Evolutionary conservation across 2,888 invertebrate genomes (phyloP), one percentile per base, ranked within the genome.

Genomic region (Meghimatium bilineatum): DNA sequence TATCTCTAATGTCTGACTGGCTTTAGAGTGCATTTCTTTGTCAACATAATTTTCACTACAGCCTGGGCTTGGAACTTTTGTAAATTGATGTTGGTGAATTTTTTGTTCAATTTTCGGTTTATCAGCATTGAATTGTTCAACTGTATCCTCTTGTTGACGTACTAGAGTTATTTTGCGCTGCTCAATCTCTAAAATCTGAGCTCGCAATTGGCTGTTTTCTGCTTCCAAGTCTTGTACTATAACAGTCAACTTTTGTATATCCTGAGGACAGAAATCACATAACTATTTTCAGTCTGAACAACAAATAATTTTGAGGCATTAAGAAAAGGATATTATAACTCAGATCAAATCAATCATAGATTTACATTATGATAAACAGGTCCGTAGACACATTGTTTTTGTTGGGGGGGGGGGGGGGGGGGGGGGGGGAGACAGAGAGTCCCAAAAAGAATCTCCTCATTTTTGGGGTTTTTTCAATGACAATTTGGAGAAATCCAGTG

Each of bases 151-250:
- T 44, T 72, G 71, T 67, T 79, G 83, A 32, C 44, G 71, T 20
- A 23, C 52, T 14, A 71, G 38, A 49, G 32, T n/a, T n/a, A 83
- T 1, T 44, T 79, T 82, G 32, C 77, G 56, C 26, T 69, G 49
- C 38, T 72, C 83, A 44, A 83, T 36, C 26, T 83, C 78, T 23
- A 69, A 34, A 38, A 83, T 52, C 44, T 83, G 76, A 52, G 72
- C 78, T 36, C 78, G 49, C 44, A 83, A 29, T 38, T 83, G 78
- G 17, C 44, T 79, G 36, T 78, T 83, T 49, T 83, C 83, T 69
- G 66, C 71, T 78, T 83, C 83, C 17, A 83, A 52, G 14, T 52
- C 34, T 60, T 83, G 72, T 29, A 75, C 26, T 49, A 49, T 66
- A 23, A 52, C 66, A n/a, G 34, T 74, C 82, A 75, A 10, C 17